These are phyloP conservation scores for Elgonia sp. DNA, from an alignment of 2,888 invertebrate species.

Conservation along the genomic window DNA sequence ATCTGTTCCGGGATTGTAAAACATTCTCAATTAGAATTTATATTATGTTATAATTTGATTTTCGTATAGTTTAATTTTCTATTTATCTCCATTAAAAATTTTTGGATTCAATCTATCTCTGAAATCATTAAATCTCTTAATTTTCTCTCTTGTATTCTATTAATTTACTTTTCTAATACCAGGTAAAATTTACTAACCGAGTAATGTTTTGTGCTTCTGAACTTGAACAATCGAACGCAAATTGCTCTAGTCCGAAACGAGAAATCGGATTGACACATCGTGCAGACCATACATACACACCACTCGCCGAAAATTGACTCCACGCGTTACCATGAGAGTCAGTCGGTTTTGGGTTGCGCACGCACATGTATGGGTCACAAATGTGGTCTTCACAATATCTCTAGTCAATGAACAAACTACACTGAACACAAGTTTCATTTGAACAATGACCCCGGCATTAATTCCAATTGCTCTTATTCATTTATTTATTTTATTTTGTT, in stretches of 20 bases:
- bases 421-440: conserved; percentile 58
- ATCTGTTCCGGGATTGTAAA: conserved; percentile 65
- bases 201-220: conserved; percentile 67
- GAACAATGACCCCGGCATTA: conserved; percentile 46
- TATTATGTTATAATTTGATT: neutral
- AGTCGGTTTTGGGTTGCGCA: conserved; percentile 74
- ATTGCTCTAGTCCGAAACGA: conserved; percentile 59
- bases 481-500: no score
- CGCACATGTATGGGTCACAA: conserved; percentile 71
- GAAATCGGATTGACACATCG: conserved; percentile 63
- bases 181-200: conserved; percentile 47
- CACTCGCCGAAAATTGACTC: conserved; percentile 60
- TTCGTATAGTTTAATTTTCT: neutral
- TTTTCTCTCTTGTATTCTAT: neutral
- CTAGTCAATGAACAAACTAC: conserved; percentile 71
- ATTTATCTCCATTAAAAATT: neutral
- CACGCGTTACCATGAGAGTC: conserved; percentile 62
- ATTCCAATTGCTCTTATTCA: conserved; percentile 22
- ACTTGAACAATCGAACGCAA: conserved; percentile 65
- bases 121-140: neutral
- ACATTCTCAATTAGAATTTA: conserved; percentile 53
- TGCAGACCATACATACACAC: conserved; percentile 66
- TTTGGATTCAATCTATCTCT: neutral
- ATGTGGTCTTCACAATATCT: conserved; percentile 42
- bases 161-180: conserved; percentile 3